phyloP scores from a whole-genome alignment of 1,140 invertebrate species.

The Aethina tumida region DNA sequence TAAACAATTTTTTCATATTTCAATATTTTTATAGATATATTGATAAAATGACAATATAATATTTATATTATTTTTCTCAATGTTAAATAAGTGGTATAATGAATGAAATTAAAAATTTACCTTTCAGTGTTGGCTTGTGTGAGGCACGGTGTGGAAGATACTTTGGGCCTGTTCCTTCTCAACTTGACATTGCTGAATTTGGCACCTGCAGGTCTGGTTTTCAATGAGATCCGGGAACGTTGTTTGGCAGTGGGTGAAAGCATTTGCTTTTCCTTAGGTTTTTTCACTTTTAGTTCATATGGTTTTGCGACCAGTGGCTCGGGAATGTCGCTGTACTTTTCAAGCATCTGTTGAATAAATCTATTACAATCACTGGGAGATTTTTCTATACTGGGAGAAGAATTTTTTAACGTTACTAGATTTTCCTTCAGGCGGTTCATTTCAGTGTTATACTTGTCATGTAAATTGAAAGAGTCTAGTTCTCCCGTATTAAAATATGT shows the following conservation, averaged over 20 bases:
- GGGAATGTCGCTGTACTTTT: constrained; percentile 1
- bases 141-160: too few relatives aligned
- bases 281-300: constrained; percentile 1
- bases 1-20: too few relatives aligned
- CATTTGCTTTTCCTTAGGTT: constrained; percentile 1
- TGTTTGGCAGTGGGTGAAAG: background rate
- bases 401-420: constrained; percentile 9
- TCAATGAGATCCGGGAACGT: background rate
- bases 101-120: too few relatives aligned
- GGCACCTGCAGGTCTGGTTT: too few relatives aligned
- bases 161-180: too few relatives aligned
- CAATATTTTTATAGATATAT: too few relatives aligned
- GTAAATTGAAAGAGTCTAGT: constrained; percentile 20
- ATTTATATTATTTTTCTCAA: too few relatives aligned
- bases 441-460: constrained; percentile 26
- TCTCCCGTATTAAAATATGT: constrained; percentile 31
- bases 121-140: too few relatives aligned
- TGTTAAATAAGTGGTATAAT: too few relatives aligned
- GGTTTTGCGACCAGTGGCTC: constrained; percentile 10
- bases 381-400: background rate
- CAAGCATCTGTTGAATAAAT: background rate
- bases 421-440: constrained; percentile 25
- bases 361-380: background rate
- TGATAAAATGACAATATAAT: too few relatives aligned
- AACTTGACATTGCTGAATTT: too few relatives aligned